Evolutionary conservation across 2,888 invertebrate species (phyloP).

Genomic region (Odontocolon sp.): DNA sequence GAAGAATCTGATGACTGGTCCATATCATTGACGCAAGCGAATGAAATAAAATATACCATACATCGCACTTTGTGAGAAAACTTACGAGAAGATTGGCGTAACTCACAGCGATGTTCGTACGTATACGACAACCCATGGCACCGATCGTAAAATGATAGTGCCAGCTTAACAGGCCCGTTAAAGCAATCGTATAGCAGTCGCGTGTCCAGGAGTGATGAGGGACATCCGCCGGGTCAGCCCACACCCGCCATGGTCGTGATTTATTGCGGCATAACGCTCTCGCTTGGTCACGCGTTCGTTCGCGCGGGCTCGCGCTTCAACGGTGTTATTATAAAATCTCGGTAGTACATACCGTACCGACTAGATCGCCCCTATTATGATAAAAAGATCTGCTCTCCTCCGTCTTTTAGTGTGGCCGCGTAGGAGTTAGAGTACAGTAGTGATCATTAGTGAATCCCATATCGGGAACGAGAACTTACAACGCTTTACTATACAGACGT

Average conservation of each 20-base stretch:
- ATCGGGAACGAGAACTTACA: too few relatives aligned
- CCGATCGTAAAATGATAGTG: conserved; percentile 62
- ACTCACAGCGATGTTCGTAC: conserved; percentile 15
- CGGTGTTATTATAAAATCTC: conserved; percentile 37
- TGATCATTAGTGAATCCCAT: not conserved
- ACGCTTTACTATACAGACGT: too few relatives aligned
- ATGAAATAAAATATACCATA: not conserved
- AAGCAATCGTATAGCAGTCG: conserved; percentile 63
- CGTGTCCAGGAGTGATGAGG: conserved; percentile 63
- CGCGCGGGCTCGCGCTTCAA: conserved; percentile 30
- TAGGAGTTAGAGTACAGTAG: not conserved
- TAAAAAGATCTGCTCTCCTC: conserved; percentile 5
- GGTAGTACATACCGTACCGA: conserved; percentile 14
- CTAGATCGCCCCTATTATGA: conserved; percentile 9
- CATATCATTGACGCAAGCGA: not conserved
- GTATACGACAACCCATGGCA: conserved; percentile 37
- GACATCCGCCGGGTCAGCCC: conserved; percentile 62
- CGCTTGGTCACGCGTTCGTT: conserved; percentile 17
- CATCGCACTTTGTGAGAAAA: not conserved
- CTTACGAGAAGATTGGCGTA: conserved; percentile 25
- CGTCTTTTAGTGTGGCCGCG: not conserved
- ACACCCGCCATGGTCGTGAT: conserved; percentile 51
- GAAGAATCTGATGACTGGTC: not conserved
- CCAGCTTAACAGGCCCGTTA: conserved; percentile 66
- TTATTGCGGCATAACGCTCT: conserved; percentile 49